Conservation (phyloP, 2,888 invertebrate species). For the Euzophera pinguis region DNA sequence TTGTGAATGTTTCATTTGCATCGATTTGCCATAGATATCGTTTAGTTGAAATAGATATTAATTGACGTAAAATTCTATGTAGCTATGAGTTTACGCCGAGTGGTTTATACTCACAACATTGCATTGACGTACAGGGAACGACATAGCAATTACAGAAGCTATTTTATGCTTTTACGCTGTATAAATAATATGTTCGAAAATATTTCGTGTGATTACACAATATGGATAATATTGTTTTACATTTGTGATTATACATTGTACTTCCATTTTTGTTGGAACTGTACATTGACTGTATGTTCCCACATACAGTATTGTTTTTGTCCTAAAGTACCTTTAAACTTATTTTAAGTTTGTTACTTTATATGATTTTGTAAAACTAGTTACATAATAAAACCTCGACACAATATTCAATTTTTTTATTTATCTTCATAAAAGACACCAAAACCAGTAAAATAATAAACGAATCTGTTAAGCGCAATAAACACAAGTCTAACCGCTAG, state of each 20-base stretch:
- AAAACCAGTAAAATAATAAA: too few species aligned
- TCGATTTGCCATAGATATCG: constrained; percentile 47
- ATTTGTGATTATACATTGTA: not conserved
- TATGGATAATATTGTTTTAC: not conserved
- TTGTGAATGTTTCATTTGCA: constrained; percentile 39
- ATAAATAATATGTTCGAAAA: too few species aligned
- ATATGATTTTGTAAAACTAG: constrained; percentile 8
- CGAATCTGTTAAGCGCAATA: too few species aligned
- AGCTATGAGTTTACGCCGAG: too few species aligned
- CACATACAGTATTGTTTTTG: not conserved
- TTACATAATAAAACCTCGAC: constrained; percentile 3
- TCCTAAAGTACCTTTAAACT: constrained; percentile 4
- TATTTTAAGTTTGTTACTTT: constrained; percentile 9
- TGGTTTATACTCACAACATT: too few species aligned
- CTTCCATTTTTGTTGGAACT: not conserved
- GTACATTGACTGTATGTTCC: not conserved
- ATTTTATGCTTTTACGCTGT: too few species aligned
- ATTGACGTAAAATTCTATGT: constrained; percentile 8
- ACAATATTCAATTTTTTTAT: not conserved
- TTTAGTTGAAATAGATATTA: constrained; percentile 40
- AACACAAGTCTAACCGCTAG: too few species aligned
- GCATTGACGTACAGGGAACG: too few species aligned
- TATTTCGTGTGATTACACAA: too few species aligned
- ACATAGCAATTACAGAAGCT: too few species aligned
- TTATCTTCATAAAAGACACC: not conserved